Percentiles rank a stretch among this genome's conserved stretches.
These are phyloP conservation scores for Epinotia bilunana DNA, from an alignment of 2,888 invertebrate species.

Conservation along the genomic window DNA sequence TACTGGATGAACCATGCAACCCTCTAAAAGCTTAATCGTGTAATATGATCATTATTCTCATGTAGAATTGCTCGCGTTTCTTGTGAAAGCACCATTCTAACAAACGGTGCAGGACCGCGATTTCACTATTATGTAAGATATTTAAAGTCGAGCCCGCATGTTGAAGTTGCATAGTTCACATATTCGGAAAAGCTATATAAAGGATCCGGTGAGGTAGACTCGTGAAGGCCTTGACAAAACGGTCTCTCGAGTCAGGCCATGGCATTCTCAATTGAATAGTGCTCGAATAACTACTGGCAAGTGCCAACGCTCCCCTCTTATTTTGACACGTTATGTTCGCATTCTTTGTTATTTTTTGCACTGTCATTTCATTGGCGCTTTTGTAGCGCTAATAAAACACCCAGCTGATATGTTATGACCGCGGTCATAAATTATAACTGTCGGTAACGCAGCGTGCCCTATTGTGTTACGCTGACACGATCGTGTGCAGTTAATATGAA, in stretches of 20 bases:
- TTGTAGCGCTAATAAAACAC: constrained; percentile 3
- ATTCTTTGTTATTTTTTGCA: constrained; percentile 28
- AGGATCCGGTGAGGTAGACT: constrained; percentile 37
- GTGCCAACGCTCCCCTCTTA: constrained; percentile 14
- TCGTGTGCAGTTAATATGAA: constrained; percentile 33
- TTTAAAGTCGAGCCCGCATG: constrained; percentile 15
- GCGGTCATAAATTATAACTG: constrained; percentile 12
- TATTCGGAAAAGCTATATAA: constrained; percentile 31
- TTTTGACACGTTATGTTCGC: constrained; percentile 29
- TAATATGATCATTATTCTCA: constrained; percentile 17
- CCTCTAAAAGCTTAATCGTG: constrained; percentile 9
- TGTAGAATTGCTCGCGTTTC: constrained; percentile 14
- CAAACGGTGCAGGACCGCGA: constrained; percentile 18
- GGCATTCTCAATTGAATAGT: constrained; percentile 42
- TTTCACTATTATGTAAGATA: constrained; percentile 40
- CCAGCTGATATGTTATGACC: constrained; percentile 14
- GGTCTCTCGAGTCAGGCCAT: constrained; percentile 39
- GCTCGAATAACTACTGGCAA: not conserved
- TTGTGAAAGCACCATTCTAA: constrained; percentile 40
- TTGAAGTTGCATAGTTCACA: constrained; percentile 17
- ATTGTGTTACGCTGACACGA: constrained; percentile 27
- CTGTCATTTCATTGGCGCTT: constrained; percentile 9
- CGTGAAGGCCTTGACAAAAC: constrained; percentile 37
- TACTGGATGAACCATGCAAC: not conserved
- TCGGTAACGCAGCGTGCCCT: constrained; percentile 26